A percentile compares a stretch with the other conserved stretches of the same genome.
These are phyloP conservation scores for Aricia agestis DNA, from an alignment of 1,140 invertebrate genomes.

Conservation along the genomic window DNA sequence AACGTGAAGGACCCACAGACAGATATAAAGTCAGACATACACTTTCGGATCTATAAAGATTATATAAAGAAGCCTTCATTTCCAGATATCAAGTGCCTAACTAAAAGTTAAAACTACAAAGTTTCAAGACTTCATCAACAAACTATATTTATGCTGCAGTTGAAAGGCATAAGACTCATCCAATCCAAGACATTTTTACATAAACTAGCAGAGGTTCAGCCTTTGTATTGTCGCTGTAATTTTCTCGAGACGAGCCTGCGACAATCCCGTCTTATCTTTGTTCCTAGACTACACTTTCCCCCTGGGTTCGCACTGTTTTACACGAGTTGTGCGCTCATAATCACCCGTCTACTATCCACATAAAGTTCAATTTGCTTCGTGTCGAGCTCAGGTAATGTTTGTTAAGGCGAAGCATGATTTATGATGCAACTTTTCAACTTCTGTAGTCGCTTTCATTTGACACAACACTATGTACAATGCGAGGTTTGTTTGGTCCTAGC, in stretches of 20 bases:
- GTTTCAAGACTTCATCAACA: neutral
- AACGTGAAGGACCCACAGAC: no score
- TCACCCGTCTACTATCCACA: conserved; percentile 21
- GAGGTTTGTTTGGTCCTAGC: conserved; percentile 41
- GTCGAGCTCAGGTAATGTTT: conserved; percentile 21
- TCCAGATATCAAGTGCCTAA: no score
- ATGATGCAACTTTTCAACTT: conserved; percentile 61
- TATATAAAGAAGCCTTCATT: no score
- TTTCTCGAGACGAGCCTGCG: conserved; percentile 57
- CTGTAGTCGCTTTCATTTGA: conserved; percentile 66
- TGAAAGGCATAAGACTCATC: neutral
- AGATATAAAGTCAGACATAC: no score
- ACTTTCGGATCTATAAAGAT: no score
- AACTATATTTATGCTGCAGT: neutral
- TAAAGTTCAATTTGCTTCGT: conserved; percentile 28
- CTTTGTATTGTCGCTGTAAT: conserved; percentile 68
- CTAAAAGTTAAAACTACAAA: no score
- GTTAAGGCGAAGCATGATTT: conserved; percentile 52
- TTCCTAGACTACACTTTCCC: conserved; percentile 70
- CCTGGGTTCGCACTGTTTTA: conserved; percentile 47
- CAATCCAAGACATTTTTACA: conserved; percentile 16
- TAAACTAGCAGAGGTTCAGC: conserved; percentile 37
- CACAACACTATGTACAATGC: conserved; percentile 48
- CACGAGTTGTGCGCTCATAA: conserved; percentile 25
- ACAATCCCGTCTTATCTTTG: conserved; percentile 73